phyloP scores from a whole-genome alignment of 2,888 invertebrate genomes.

The Drosophila glabriapex region DNA sequence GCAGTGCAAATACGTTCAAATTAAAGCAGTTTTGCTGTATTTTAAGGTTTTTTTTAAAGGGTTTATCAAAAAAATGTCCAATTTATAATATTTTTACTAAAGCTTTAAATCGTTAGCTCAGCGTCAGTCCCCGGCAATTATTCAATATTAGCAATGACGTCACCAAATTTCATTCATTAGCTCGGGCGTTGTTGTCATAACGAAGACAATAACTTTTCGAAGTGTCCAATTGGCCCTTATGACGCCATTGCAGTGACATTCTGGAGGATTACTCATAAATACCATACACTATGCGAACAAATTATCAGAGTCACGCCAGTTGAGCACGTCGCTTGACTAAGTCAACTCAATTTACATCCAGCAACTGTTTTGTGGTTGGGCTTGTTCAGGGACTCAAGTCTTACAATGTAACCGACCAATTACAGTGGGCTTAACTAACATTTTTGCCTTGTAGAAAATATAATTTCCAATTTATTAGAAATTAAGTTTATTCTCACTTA shows the following conservation, averaged over 20 bases:
- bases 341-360: constrained; percentile 2
- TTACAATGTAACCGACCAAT: constrained; percentile 2
- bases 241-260: constrained; percentile 73
- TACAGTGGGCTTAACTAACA: neutral
- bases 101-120: neutral
- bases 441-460: accelerated
- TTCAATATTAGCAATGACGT: constrained; percentile 26
- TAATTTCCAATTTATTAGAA: neutral
- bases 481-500: neutral
- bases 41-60: neutral
- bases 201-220: neutral
- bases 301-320: constrained; percentile 73
- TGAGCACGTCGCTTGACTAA: constrained; percentile 46
- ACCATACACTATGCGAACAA: constrained; percentile 53
- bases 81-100: neutral
- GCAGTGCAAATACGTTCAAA: neutral
- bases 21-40: neutral
- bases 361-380: constrained; percentile 16
- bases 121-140: constrained; percentile 21
- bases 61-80: neutral
- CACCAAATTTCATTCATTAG: constrained; percentile 1
- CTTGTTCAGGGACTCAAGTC: constrained; percentile 18
- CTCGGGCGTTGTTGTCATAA: constrained; percentile 33
- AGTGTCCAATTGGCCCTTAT: constrained; percentile 42
- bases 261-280: constrained; percentile 53